Evolutionary conservation across 2,888 invertebrate genomes (phyloP).

Genomic region (Drosophila pseudotalamancana): DNA sequence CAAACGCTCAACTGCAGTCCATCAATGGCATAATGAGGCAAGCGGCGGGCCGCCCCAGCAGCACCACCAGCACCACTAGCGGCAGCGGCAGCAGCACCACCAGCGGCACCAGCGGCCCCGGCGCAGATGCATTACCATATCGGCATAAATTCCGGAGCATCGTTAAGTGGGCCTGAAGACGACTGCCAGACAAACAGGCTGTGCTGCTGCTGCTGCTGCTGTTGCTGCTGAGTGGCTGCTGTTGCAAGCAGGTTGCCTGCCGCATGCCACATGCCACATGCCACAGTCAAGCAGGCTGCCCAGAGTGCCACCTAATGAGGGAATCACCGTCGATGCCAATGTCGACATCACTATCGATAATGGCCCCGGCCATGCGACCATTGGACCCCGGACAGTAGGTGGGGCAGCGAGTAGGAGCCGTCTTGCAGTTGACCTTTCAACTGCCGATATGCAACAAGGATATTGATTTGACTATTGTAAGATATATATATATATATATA

Average conservation of each 20-base stretch:
- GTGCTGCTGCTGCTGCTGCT: conserved; percentile 24
- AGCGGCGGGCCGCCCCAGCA: conserved; percentile 54
- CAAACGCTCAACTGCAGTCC: conserved; percentile 81
- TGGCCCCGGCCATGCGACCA: conserved; percentile 15
- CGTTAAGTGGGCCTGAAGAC: conserved; percentile 75
- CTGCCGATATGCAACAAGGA: conserved; percentile 8
- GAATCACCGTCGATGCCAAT: conserved; percentile 77
- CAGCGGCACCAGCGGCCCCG: conserved; percentile 44
- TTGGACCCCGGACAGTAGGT: conserved; percentile 27
- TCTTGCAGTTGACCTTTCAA: conserved; percentile 22
- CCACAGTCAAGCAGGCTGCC: conserved; percentile 48
- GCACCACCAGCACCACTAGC: too few relatives aligned
- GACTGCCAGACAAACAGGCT: conserved; percentile 61
- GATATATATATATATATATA: too few relatives aligned
- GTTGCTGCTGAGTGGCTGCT: conserved; percentile 34
- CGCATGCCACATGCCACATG: conserved; percentile 51
- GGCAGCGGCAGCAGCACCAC: conserved; percentile 53
- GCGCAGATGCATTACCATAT: conserved; percentile 79
- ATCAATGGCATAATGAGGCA: conserved; percentile 80
- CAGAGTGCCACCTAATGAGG: conserved; percentile 78
- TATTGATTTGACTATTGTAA: too few relatives aligned
- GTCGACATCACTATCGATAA: conserved; percentile 62
- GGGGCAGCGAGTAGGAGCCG: conserved; percentile 4
- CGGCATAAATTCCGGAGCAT: conserved; percentile 83
- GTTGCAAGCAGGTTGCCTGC: conserved; percentile 48